These are phyloP conservation scores for Chrysodeixis includens DNA, from an alignment of 2,888 invertebrate species.

Conservation along the genomic window DNA sequence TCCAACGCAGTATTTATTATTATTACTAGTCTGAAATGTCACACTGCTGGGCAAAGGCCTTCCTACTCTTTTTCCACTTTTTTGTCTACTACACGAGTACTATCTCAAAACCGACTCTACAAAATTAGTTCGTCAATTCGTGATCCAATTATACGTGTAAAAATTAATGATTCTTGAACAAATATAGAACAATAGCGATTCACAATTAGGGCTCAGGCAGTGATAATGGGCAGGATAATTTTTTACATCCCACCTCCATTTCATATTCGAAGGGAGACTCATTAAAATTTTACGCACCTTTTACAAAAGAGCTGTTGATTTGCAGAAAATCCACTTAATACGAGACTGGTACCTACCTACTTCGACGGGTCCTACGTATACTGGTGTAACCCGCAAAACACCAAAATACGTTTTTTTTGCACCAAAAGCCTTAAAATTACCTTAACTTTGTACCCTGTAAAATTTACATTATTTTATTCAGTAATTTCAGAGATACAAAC, in stretches of 20 bases:
- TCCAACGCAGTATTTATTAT: too few species aligned
- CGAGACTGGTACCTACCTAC: neutral
- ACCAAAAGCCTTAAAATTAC: too few species aligned
- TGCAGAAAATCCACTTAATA: constrained; percentile 7
- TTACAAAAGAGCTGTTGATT: neutral
- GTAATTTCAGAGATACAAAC: too few species aligned
- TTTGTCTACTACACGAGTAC: too few species aligned
- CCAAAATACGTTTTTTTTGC: too few species aligned
- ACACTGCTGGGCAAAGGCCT: too few species aligned
- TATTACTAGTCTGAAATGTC: too few species aligned
- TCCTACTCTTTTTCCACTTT: too few species aligned
- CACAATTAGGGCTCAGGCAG: constrained; percentile 12
- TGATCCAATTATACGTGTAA: neutral
- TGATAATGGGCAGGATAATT: constrained; percentile 26
- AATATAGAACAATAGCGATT: constrained; percentile 26
- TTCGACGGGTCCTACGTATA: too few species aligned
- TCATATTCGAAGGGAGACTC: constrained; percentile 31
- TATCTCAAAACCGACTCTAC: neutral
- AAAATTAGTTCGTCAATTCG: neutral
- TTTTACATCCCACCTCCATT: constrained; percentile 30
- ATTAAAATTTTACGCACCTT: constrained; percentile 49
- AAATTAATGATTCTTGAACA: constrained; percentile 3
- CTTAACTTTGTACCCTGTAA: too few species aligned
- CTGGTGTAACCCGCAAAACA: too few species aligned
- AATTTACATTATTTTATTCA: too few species aligned